These are phyloP conservation scores for Pygmarrhopalites habei DNA, from an alignment of 1,140 invertebrate genomes.

Conservation along the genomic window DNA sequence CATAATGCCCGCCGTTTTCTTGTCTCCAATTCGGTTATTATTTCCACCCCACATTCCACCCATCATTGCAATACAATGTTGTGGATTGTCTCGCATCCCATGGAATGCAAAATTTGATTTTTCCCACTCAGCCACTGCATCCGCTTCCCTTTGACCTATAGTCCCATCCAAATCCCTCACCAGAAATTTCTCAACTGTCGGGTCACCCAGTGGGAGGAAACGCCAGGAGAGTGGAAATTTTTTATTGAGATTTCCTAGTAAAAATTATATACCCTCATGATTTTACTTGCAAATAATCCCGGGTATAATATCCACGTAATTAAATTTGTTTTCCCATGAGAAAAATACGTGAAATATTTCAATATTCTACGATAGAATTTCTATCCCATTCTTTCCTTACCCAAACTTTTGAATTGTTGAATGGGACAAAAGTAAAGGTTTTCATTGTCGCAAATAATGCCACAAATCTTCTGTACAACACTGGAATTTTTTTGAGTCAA, in stretches of 20 bases:
- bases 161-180: constrained; percentile 35
- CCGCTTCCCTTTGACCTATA: constrained; percentile 29
- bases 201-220: constrained; percentile 34
- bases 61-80: neutral
- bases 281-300: neutral
- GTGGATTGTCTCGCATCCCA: constrained; percentile 41
- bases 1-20: neutral
- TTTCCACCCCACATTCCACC: constrained; percentile 30
- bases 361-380: neutral
- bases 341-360: neutral
- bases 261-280: neutral
- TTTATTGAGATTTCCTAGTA: constrained; percentile 6
- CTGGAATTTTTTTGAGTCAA: too few relatives aligned
- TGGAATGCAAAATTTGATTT: constrained; percentile 35
- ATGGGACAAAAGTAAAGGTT: neutral
- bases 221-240: constrained; percentile 27
- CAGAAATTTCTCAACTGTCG: constrained; percentile 28
- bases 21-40: neutral
- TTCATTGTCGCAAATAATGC: neutral
- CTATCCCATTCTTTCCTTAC: neutral
- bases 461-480: neutral
- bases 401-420: neutral
- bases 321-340: neutral
- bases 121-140: constrained; percentile 40
- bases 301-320: neutral